A percentile compares a stretch with the other conserved stretches of the same genome.
Evolutionary conservation across 2,888 invertebrate genomes (phyloP).

Genomic region (Cephus pulcher): DNA sequence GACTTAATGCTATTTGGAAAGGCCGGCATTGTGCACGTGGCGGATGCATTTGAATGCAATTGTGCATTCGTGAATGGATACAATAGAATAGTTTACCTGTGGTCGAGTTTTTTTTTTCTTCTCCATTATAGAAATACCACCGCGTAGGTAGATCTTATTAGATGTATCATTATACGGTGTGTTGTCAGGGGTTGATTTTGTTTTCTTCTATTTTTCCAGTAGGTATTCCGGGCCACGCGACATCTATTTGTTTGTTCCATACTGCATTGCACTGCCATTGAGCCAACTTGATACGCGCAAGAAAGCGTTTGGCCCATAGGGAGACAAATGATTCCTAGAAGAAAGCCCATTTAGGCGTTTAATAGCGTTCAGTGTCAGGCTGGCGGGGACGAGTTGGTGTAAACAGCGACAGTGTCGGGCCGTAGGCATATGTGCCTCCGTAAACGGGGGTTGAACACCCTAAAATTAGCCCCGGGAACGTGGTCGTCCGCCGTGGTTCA

Average conservation of each 20-base stretch:
- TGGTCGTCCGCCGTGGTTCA: slow-evolving; percentile 31
- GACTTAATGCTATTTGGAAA: slow-evolving; percentile 47
- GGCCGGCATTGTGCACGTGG: slow-evolving; percentile 39
- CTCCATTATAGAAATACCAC: background rate
- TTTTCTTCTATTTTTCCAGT: background rate
- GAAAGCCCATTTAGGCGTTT: slow-evolving; percentile 28
- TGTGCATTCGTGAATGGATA: background rate
- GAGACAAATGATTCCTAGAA: slow-evolving; percentile 21
- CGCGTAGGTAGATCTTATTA: slow-evolving; percentile 2
- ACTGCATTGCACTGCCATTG: background rate
- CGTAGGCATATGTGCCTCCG: slow-evolving; percentile 29
- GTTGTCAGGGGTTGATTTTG: background rate
- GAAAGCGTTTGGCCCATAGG: background rate
- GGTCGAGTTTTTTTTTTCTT: background rate
- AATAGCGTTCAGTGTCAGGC: slow-evolving; percentile 43
- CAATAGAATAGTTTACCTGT: slow-evolving; percentile 7
- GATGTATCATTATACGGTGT: background rate
- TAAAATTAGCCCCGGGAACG: slow-evolving; percentile 63
- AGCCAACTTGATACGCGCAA: background rate
- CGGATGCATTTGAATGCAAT: slow-evolving; percentile 28
- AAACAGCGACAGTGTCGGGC: slow-evolving; percentile 46
- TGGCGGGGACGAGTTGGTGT: slow-evolving; percentile 37
- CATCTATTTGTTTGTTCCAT: background rate
- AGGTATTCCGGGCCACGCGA: background rate
- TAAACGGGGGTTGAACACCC: slow-evolving; percentile 60